phyloP scores from a whole-genome alignment of 2,797 vertebrate species.

The Sphenopsis melanotis region DNA sequence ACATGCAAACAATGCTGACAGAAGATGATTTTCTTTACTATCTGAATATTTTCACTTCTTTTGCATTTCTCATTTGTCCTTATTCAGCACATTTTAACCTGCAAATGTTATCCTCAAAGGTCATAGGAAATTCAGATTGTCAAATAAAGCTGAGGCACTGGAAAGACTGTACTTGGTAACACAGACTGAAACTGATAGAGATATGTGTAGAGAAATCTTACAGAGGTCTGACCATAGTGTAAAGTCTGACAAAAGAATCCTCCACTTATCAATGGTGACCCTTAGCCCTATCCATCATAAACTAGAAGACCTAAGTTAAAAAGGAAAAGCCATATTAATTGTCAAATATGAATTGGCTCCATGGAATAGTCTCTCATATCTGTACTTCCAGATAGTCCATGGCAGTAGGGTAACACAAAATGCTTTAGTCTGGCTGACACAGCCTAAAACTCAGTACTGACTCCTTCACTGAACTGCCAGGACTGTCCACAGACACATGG shows the following conservation, averaged over 20 bases:
- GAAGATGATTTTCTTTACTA: conserved; percentile 17
- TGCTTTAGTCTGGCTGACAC: neutral
- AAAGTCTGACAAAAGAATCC: neutral
- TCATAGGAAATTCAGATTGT: neutral
- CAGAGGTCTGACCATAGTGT: neutral
- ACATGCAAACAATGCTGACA: conserved; percentile 20
- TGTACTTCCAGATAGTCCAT: neutral
- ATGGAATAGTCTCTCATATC: neutral
- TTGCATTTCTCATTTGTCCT: conserved; percentile 3
- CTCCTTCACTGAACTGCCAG: neutral
- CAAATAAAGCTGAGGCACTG: neutral
- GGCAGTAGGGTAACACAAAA: neutral
- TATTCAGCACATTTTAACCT: conserved; percentile 23
- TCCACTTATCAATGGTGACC: neutral
- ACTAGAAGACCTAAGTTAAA: neutral
- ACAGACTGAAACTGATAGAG: neutral
- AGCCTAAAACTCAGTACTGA: neutral
- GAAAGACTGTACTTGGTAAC: neutral
- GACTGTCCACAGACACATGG: neutral
- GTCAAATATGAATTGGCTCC: neutral
- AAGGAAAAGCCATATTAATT: neutral
- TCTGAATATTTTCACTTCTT: conserved; percentile 7
- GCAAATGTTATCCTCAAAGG: neutral
- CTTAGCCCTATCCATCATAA: neutral
- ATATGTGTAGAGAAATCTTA: neutral